Conservation (phyloP, 2,888 invertebrate genomes). For the Catocala fraxini region DNA sequence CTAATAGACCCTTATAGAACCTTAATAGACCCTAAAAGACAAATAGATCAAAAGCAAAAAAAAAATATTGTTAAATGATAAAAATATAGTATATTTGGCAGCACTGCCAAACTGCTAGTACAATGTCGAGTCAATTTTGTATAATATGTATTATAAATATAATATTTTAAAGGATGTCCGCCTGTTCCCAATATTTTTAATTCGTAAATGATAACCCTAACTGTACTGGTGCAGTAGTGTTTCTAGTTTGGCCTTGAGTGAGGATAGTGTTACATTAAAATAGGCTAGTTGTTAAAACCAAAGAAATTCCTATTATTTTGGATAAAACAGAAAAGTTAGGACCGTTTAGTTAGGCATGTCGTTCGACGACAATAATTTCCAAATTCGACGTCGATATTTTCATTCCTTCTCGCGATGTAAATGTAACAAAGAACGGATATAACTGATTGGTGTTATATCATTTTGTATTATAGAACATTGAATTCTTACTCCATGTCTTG, state of each 20-base stretch:
- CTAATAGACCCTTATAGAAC: no score
- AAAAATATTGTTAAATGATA: no score
- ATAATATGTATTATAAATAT: no score
- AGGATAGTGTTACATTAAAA: constrained; percentile 45
- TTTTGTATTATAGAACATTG: constrained; percentile 58
- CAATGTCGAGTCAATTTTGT: no score
- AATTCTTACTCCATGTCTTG: constrained; percentile 66
- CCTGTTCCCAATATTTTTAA: no score
- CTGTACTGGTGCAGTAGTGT: no score
- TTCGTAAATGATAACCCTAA: no score
- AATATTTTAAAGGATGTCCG: no score
- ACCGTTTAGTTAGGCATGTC: constrained; percentile 44
- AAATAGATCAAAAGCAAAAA: no score
- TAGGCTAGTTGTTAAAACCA: constrained; percentile 62
- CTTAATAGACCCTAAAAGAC: no score
- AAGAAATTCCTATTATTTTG: constrained; percentile 55
- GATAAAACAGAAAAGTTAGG: constrained; percentile 53
- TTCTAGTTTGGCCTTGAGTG: constrained; percentile 12
- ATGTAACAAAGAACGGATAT: constrained; percentile 46
- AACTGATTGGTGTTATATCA: constrained; percentile 56
- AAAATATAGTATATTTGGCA: no score
- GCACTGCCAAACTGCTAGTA: no score
- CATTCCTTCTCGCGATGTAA: constrained; percentile 40
- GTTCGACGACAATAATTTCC: constrained; percentile 19
- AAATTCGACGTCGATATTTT: constrained; percentile 6